These are phyloP conservation scores for Abscondita cerata DNA, from an alignment of 2,888 invertebrate genomes.

Conservation along the genomic window DNA sequence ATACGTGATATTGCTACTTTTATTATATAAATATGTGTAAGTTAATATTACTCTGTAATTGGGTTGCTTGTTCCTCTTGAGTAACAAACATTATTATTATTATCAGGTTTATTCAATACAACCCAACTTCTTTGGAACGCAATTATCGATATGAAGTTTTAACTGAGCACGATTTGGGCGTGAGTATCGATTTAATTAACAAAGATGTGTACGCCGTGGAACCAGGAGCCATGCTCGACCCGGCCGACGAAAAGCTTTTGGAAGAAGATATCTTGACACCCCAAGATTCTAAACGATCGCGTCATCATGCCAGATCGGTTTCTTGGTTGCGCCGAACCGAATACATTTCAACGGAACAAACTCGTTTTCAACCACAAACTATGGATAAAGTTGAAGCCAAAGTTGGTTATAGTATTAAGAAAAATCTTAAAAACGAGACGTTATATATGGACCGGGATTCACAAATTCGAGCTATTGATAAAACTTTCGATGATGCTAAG, in stretches of 20 bases:
- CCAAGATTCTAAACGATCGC: conserved; percentile 87
- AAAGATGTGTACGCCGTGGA: conserved; percentile 91
- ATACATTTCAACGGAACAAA: conserved; percentile 98
- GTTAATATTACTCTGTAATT: too few relatives aligned
- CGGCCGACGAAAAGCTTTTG: conserved; percentile 92
- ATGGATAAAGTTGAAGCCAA: conserved; percentile 99
- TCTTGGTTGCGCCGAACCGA: conserved; percentile 99
- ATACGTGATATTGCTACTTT: too few relatives aligned
- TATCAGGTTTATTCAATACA: conserved; percentile 91
- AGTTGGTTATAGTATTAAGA: conserved; percentile 98
- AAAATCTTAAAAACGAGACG: conserved; percentile 86
- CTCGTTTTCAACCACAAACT: conserved; percentile 94
- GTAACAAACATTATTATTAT: too few relatives aligned
- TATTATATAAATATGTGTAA: too few relatives aligned
- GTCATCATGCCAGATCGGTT: conserved; percentile 95
- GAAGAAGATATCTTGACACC: conserved; percentile 94
- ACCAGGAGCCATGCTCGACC: conserved; percentile 75
- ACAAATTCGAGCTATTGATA: conserved; percentile 96
- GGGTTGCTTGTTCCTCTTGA: too few relatives aligned
- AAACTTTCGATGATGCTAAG: conserved; percentile 93
- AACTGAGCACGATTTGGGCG: conserved; percentile 97
- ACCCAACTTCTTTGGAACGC: conserved; percentile 93
- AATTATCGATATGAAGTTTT: conserved; percentile 96
- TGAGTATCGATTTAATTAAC: conserved; percentile 96
- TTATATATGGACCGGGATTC: conserved; percentile 96